phyloP scores from a whole-genome alignment of 2,113 vertebrate species.

The mouse (Mus musculus) region GRCm39 chr14:98775001-98775500 shows the following conservation, averaged over 20 bases:
- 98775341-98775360: conserved; percentile 87
- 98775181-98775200: conserved; percentile 62
- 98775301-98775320: conserved; percentile 83
- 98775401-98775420: conserved; percentile 90
- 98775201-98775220: conserved; percentile 59
- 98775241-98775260: conserved; percentile 69
- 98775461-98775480: conserved; percentile 93
- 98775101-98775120: conserved; percentile 77
- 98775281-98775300: conserved; percentile 84
- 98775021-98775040: conserved; percentile 77
- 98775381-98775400: conserved; percentile 88
- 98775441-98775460: conserved; percentile 91
- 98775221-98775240: conserved; percentile 45
- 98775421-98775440: conserved; percentile 91
- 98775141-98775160: conserved; percentile 56
- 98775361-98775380: conserved; percentile 90
- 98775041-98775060: conserved; percentile 77
- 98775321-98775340: conserved; percentile 81
- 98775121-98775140: conserved; percentile 71
- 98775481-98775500: conserved; percentile 93
- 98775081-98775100: conserved; percentile 65
- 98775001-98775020: conserved; percentile 82
- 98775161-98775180: conserved; percentile 52
- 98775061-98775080: conserved; percentile 79
- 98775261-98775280: conserved; percentile 74